Conservation (phyloP, 2,888 invertebrate genomes). For the Encarsia formosa region DNA sequence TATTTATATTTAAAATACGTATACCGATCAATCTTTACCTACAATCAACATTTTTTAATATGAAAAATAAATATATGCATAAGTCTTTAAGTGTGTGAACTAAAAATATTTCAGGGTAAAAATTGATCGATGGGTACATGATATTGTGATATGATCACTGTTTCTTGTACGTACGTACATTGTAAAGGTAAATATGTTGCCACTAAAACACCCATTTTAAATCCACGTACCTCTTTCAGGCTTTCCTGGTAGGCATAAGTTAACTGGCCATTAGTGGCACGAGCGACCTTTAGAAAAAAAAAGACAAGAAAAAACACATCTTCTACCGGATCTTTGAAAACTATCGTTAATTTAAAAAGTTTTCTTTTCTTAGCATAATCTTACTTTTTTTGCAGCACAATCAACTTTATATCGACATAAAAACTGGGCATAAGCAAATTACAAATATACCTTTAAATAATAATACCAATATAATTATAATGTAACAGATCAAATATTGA, state of each 20-base stretch:
- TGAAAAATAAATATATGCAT: too few relatives aligned
- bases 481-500: background rate
- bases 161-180: too few relatives aligned
- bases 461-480: background rate
- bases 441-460: slow-evolving; percentile 7
- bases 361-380: background rate
- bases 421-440: slow-evolving; percentile 20
- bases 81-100: too few relatives aligned
- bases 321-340: slow-evolving; percentile 40
- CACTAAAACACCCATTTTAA: slow-evolving; percentile 17
- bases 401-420: slow-evolving; percentile 5
- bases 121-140: too few relatives aligned
- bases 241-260: slow-evolving; percentile 67
- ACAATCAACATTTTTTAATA: too few relatives aligned
- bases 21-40: too few relatives aligned
- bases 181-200: too few relatives aligned
- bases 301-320: slow-evolving; percentile 48
- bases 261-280: slow-evolving; percentile 62
- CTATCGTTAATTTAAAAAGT: slow-evolving; percentile 5
- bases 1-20: too few relatives aligned
- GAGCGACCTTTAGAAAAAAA: slow-evolving; percentile 66
- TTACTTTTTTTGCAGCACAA: slow-evolving; percentile 1
- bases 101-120: too few relatives aligned
- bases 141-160: too few relatives aligned
- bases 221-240: slow-evolving; percentile 51